phyloP scores from a whole-genome alignment of 2,888 invertebrate genomes.

The Alcis repandata region DNA sequence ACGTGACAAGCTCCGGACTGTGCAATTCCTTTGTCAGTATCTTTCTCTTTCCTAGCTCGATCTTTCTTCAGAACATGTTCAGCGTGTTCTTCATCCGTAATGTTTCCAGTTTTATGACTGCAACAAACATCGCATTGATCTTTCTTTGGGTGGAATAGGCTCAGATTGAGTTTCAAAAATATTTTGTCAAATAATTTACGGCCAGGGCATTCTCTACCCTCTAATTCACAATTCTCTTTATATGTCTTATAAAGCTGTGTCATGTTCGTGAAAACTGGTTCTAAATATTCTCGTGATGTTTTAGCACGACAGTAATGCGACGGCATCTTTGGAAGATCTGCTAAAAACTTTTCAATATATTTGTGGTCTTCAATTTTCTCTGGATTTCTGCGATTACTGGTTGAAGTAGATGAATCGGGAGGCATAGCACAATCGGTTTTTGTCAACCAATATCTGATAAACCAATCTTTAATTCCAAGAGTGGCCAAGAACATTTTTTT shows the following conservation, averaged over 20 bases:
- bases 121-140: conserved; percentile 43
- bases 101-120: conserved; percentile 41
- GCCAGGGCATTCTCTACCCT: conserved; percentile 40
- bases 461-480: conserved; percentile 44
- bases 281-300: conserved; percentile 46
- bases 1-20: conserved; percentile 37
- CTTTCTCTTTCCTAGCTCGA: conserved; percentile 47
- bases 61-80: conserved; percentile 13
- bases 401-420: conserved; percentile 35
- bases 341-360: too few species aligned
- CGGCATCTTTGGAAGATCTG: conserved; percentile 50
- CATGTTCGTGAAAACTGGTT: conserved; percentile 45
- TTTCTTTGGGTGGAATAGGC: conserved; percentile 40
- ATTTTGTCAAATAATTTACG: conserved; percentile 48
- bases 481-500: conserved; percentile 46
- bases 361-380: conserved; percentile 41
- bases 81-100: conserved; percentile 25
- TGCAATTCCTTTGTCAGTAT: conserved; percentile 27
- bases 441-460: conserved; percentile 44
- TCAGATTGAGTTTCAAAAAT: too few species aligned
- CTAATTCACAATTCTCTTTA: conserved; percentile 43
- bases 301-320: conserved; percentile 44
- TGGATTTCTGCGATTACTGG: conserved; percentile 37
- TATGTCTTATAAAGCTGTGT: conserved; percentile 41
- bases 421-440: conserved; percentile 46